These are phyloP conservation scores for Lordiphosa clarofinis DNA, from an alignment of 1,140 invertebrate genomes.

Conservation along the genomic window DNA sequence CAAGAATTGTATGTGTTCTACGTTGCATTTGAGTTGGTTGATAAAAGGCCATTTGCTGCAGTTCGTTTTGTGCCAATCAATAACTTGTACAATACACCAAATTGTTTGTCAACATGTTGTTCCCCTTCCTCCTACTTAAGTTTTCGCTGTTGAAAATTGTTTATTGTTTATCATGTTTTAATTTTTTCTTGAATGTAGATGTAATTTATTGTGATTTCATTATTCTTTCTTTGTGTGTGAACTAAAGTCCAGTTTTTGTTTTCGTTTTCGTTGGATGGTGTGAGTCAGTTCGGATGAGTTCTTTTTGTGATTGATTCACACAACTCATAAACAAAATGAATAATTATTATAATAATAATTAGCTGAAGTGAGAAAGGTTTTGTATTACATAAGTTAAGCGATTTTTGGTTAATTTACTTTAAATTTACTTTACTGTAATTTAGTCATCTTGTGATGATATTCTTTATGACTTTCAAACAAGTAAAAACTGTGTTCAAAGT, in stretches of 20 bases:
- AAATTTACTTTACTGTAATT: too few species aligned
- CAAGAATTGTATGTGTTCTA: too few species aligned
- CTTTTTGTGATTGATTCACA: conserved; percentile 29
- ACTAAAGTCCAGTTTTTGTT: conserved; percentile 22
- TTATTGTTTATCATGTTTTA: conserved; percentile 3
- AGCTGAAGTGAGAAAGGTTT: neutral
- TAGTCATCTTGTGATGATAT: too few species aligned
- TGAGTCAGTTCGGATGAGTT: conserved; percentile 22
- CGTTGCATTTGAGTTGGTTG: too few species aligned
- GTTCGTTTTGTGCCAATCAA: conserved; percentile 9
- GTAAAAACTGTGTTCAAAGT: too few species aligned
- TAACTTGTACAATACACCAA: conserved; percentile 12
- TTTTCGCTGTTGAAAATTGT: neutral
- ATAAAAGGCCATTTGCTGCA: too few species aligned
- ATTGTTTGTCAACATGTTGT: conserved; percentile 13
- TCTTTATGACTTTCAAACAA: too few species aligned
- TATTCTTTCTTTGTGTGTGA: conserved; percentile 17
- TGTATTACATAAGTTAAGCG: conserved; percentile 7
- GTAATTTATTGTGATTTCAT: neutral
- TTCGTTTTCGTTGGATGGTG: neutral
- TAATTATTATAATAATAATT: conserved; percentile 9
- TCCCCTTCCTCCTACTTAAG: conserved; percentile 9
- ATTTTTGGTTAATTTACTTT: too few species aligned
- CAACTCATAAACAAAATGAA: conserved; percentile 35
- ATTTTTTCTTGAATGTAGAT: too few species aligned